phyloP scores from a whole-genome alignment of 2,113 vertebrate species.

The Pachycephala philippinensis region DNA sequence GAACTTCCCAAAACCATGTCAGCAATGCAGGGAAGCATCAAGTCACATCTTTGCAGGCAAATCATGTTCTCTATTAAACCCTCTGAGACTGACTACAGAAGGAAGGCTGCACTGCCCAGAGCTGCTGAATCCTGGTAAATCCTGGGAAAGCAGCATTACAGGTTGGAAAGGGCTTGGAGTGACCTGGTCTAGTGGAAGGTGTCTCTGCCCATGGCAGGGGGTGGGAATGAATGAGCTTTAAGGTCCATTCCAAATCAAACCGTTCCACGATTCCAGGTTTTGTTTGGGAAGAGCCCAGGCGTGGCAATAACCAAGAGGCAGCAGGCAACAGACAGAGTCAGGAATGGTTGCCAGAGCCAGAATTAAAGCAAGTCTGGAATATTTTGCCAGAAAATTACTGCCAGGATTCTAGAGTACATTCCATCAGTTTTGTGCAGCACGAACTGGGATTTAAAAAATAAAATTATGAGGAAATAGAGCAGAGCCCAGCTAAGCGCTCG shows the following conservation, averaged over 20 bases:
- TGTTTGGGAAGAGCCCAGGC: not conserved
- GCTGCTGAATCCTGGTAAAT: not conserved
- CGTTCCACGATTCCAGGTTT: not conserved
- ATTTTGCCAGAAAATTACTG: not conserved
- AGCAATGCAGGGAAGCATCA: not conserved
- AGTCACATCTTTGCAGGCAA: not conserved
- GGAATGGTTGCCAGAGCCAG: accelerated
- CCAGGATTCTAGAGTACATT: not conserved
- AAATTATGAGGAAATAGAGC: not conserved
- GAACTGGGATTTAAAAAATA: not conserved
- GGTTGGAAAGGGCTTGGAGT: not conserved
- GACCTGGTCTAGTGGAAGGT: not conserved
- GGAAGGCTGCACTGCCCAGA: not conserved
- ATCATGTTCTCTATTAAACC: not conserved
- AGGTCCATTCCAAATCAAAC: not conserved
- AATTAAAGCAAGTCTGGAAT: not conserved
- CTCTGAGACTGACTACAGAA: not conserved
- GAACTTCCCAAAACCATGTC: not conserved
- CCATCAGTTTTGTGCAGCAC: not conserved
- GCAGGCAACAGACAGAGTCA: accelerated
- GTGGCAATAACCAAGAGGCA: not conserved
- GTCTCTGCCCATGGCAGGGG: not conserved
- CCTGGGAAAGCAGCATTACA: not conserved
- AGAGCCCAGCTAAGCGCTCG: not conserved
- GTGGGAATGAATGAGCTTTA: not conserved